These are phyloP conservation scores for Anniella stebbinsi DNA, from an alignment of 2,797 vertebrate species.

Conservation along the genomic window DNA sequence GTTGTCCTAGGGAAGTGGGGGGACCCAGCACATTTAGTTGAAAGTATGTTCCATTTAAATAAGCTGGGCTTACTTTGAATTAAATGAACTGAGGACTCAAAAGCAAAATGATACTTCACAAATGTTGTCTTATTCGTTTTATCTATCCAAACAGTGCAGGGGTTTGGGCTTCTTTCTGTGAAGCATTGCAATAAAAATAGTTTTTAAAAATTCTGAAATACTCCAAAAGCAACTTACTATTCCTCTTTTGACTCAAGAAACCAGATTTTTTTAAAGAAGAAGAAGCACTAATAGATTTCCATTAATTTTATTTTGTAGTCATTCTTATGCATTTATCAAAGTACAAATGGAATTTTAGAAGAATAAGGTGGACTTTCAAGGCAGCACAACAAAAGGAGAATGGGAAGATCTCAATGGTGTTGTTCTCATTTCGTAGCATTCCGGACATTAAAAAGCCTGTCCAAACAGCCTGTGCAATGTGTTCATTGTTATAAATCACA, in stretches of 20 bases:
- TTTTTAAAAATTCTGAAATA: background rate
- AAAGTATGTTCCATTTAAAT: background rate
- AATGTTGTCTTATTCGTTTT: background rate
- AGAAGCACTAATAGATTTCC: constrained; percentile 28
- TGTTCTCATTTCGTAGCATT: constrained; percentile 34
- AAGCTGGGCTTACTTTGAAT: background rate
- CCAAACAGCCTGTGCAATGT: constrained; percentile 49
- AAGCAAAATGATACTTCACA: background rate
- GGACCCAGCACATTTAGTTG: background rate
- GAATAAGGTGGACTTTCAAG: background rate
- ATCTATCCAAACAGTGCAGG: background rate
- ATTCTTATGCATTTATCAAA: constrained; percentile 32
- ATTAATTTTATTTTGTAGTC: background rate
- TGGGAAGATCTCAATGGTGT: constrained; percentile 20
- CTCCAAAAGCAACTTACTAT: constrained; percentile 6
- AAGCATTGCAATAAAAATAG: background rate
- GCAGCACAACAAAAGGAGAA: constrained; percentile 16
- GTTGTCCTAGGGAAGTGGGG: background rate
- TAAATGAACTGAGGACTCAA: background rate
- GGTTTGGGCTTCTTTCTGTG: background rate
- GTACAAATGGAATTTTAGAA: constrained; percentile 35
- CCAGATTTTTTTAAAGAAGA: background rate
- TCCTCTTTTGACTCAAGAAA: constrained; percentile 16
- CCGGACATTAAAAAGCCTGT: constrained; percentile 42
- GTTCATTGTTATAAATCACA: constrained; percentile 71